Percentiles rank a stretch among this genome's conserved stretches.
These are phyloP conservation scores for Protomyctophum bolini DNA, from an alignment of 2,113 vertebrate genomes.

Conservation along the genomic window DNA sequence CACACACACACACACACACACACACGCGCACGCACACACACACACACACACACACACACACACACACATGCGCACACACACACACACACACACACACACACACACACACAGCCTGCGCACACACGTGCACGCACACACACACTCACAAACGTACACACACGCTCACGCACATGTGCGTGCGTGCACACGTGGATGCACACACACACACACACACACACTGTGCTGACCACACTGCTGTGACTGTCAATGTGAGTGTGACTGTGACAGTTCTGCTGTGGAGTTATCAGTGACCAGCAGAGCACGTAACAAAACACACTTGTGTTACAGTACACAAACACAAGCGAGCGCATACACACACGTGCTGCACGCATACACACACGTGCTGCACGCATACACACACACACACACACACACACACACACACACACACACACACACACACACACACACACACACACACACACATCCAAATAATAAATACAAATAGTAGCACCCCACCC, in stretches of 20 bases:
- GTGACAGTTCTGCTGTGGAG: slow-evolving; percentile 69
- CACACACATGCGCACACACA: no score
- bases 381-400: background rate
- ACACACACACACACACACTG: background rate
- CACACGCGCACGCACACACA: slow-evolving; percentile 6
- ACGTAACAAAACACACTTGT: slow-evolving; percentile 26
- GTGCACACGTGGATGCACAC: no score
- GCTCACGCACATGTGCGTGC: slow-evolving; percentile 15
- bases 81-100: no score
- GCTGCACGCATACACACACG: background rate
- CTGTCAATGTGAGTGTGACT: slow-evolving; percentile 65
- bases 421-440: background rate
- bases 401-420: background rate
- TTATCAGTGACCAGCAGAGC: slow-evolving; percentile 73
- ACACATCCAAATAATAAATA: background rate
- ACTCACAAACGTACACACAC: background rate
- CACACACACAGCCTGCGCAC: no score
- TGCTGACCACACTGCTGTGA: slow-evolving; percentile 40
- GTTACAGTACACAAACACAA: no score
- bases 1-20: slow-evolving; percentile 4
- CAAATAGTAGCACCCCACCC: background rate
- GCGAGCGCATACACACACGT: background rate
- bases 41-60: background rate
- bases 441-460: background rate
- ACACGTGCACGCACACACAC: slow-evolving; percentile 10